A percentile compares a stretch with the other conserved stretches of the same genome.
phyloP scores from a whole-genome alignment of 2,797 vertebrate species.

The Poeciliopsis gracilis region DNA sequence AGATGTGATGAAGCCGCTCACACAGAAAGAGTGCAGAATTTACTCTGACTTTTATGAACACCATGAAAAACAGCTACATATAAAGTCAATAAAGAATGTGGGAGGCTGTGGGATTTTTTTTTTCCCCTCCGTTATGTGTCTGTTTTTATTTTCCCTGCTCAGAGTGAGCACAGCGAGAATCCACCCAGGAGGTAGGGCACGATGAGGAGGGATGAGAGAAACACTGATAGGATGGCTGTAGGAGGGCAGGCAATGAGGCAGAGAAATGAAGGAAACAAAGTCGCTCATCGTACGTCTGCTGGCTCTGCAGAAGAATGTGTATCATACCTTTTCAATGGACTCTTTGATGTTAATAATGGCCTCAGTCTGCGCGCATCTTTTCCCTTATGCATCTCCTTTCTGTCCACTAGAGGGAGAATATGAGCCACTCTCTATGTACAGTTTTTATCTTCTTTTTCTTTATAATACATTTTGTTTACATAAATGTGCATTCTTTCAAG shows the following conservation, averaged over 20 bases:
- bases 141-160: conserved; percentile 25
- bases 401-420: conserved; percentile 33
- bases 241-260: conserved; percentile 56
- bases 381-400: neutral
- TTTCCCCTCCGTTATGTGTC: neutral
- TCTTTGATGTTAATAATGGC: neutral
- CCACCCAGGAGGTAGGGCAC: conserved; percentile 34
- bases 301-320: conserved; percentile 9
- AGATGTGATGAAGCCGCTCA: neutral
- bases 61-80: conserved; percentile 1
- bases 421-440: neutral
- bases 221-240: conserved; percentile 43
- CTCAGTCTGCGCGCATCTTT: neutral
- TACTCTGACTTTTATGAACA: neutral
- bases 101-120: conserved; percentile 16
- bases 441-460: neutral
- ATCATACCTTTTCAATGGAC: neutral
- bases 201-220: conserved; percentile 25
- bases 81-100: neutral
- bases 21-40: neutral
- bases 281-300: conserved; percentile 36
- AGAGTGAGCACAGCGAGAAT: conserved; percentile 28
- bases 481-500: neutral
- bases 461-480: no score
- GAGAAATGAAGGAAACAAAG: conserved; percentile 44